Percentiles rank a stretch among this genome's conserved stretches.
Conservation (phyloP, 1,140 invertebrate species). For the Ceratitis capitata region DNA sequence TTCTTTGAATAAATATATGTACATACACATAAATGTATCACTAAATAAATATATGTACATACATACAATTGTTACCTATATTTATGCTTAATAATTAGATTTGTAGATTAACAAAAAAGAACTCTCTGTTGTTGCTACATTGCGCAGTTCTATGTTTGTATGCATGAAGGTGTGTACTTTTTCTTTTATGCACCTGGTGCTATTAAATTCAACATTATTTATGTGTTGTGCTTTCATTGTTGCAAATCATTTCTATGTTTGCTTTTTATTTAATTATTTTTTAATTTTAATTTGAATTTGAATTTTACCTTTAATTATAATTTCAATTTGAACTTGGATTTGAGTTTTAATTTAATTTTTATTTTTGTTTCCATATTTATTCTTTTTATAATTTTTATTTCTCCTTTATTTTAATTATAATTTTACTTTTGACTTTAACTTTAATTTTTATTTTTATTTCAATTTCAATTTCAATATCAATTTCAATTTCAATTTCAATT, state of each 20-base stretch:
- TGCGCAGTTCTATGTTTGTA: not conserved
- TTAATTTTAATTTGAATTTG: too few species aligned
- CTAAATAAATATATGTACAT: conserved; percentile 30
- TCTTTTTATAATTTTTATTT: not conserved
- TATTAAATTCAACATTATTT: conserved; percentile 26
- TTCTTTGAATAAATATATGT: too few species aligned
- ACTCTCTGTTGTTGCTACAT: not conserved
- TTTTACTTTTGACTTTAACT: too few species aligned
- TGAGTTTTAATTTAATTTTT: too few species aligned
- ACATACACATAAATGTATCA: not conserved
- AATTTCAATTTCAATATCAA: too few species aligned
- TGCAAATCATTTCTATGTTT: not conserved
- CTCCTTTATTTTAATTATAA: not conserved
- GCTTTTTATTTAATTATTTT: too few species aligned
- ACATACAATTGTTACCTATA: not conserved
- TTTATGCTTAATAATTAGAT: not conserved
- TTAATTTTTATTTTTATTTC: too few species aligned
- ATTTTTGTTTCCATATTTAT: too few species aligned
- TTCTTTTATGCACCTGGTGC: not conserved
- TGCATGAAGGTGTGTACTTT: not conserved
- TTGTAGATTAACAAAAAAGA: conserved; percentile 1
- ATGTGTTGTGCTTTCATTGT: not conserved
- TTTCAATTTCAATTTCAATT: too few species aligned
- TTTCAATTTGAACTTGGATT: too few species aligned
- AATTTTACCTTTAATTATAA: too few species aligned